Conservation (phyloP, 2,113 vertebrate species). For the Tragelaphus scriptus region DNA sequence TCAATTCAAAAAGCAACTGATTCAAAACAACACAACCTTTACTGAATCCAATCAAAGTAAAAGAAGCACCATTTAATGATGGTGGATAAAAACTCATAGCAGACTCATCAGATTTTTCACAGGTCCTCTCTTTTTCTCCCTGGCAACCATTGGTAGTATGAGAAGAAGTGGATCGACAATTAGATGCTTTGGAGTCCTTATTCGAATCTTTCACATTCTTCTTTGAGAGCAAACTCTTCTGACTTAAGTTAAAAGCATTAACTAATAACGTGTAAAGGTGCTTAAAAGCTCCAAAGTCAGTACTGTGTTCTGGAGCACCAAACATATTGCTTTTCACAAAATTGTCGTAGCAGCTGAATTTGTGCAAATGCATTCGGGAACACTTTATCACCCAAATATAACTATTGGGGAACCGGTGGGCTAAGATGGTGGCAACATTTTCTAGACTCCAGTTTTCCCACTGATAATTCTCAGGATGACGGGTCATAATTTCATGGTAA, state of each 20-base stretch:
- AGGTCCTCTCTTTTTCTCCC: constrained; percentile 73
- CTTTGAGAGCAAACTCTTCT: constrained; percentile 76
- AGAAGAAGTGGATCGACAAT: constrained; percentile 68
- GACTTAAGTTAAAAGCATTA: constrained; percentile 88
- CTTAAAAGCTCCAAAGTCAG: constrained; percentile 86
- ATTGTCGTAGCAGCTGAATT: constrained; percentile 97
- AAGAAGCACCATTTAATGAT: constrained; percentile 75
- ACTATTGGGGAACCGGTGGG: constrained; percentile 86
- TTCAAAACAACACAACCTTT: constrained; percentile 99
- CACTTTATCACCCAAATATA: constrained; percentile 94
- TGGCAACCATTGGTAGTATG: constrained; percentile 79
- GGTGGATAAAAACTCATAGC: constrained; percentile 67
- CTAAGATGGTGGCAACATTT: constrained; percentile 86
- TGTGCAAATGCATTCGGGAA: constrained; percentile 95
- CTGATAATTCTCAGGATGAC: constrained; percentile 90
- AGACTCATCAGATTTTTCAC: constrained; percentile 67
- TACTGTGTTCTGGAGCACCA: constrained; percentile 92
- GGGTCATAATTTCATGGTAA: constrained; percentile 91
- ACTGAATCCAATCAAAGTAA: constrained; percentile 95
- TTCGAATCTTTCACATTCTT: constrained; percentile 69
- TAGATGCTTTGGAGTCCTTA: constrained; percentile 75
- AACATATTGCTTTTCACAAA: constrained; percentile 97
- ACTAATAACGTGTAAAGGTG: constrained; percentile 91
- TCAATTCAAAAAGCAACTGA: constrained; percentile 93
- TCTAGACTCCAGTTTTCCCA: constrained; percentile 96